Base-by-base conservation (phyloP, 2,888 invertebrate species). In the Zootermopsis nevadensis region DNA sequence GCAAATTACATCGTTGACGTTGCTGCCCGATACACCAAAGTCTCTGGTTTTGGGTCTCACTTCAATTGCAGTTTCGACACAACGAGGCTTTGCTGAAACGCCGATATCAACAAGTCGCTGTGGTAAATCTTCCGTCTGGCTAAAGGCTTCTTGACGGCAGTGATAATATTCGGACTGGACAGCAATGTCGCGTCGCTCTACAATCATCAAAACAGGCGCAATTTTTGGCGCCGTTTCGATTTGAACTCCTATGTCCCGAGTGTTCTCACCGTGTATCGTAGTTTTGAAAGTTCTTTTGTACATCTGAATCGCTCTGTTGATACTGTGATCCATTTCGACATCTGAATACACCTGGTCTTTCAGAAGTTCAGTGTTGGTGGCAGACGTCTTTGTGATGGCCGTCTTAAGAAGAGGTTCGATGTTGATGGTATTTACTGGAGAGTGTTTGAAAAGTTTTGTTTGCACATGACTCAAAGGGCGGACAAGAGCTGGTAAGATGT, bases 21-120 rank as follows among this genome's bases (percentile, higher is more conserved):
- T 90, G 86, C 91, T 89, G 69, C 91, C 91, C 4, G 92, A 92
- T 83, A 90, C 89, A 80, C 91, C 93, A 74, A 91, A 85, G 83
- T 89, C 87, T 30, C 86, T 89, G 2, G 91, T 91, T 42, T 89
- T 89, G 60, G 89, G 88, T 83, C 91, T 87, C 27, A 85, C 86
- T 72, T 83, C 82, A 33, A 86, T 84, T 15, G 84, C 86, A 74
- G 86, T 80, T 35, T 85, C 82, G 7, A 76, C 42, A 48, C 4
- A 72, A 19, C 55, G 48, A 31, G 79, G 82, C 55, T 86, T 85
- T n/a, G 81, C 84, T 15, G 33, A 35, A 3, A 85, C 82, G 38
- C 79, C 82, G 27, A 66, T 86, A 77, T 85, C 86, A 42, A 30
- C 35, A 27, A 74, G 38, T 0, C 12, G 74, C 4, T 24, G 31